Evolutionary conservation across 2,113 vertebrate genomes (phyloP).

Genomic region (Typhlomys cinereus): DNA sequence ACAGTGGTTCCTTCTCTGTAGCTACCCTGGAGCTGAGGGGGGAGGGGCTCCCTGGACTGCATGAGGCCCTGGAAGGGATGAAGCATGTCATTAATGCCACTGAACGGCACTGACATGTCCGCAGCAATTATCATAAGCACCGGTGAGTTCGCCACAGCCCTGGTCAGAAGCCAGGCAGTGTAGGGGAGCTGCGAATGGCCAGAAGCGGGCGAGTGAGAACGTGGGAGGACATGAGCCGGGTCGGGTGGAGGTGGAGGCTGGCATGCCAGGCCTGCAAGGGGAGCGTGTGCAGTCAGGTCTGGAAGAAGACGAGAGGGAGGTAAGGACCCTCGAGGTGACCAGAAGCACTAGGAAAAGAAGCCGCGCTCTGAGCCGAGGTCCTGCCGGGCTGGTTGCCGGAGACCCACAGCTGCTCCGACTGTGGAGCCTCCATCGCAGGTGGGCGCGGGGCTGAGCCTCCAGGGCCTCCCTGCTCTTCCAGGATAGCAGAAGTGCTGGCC

Average conservation of each 20-base stretch:
- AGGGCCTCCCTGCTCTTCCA: no score
- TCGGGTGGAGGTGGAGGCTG: neutral
- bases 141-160: neutral
- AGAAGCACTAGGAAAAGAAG: accelerated
- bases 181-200: neutral
- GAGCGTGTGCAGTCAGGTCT: accelerated
- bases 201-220: neutral
- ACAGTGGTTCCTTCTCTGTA: neutral
- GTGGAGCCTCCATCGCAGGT: no score
- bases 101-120: neutral
- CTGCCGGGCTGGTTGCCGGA: neutral
- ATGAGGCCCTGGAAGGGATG: neutral
- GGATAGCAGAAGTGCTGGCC: no score
- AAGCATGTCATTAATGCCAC: neutral
- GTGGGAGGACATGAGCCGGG: neutral
- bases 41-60: neutral
- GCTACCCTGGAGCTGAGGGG: neutral
- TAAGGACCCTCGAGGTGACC: neutral
- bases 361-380: neutral
- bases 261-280: neutral
- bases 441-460: no score
- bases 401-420: no score
- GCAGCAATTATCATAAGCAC: neutral
- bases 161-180: neutral
- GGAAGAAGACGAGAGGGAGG: accelerated